phyloP scores from a whole-genome alignment of 2,797 vertebrate species.

The Anguilla marmorata region DNA sequence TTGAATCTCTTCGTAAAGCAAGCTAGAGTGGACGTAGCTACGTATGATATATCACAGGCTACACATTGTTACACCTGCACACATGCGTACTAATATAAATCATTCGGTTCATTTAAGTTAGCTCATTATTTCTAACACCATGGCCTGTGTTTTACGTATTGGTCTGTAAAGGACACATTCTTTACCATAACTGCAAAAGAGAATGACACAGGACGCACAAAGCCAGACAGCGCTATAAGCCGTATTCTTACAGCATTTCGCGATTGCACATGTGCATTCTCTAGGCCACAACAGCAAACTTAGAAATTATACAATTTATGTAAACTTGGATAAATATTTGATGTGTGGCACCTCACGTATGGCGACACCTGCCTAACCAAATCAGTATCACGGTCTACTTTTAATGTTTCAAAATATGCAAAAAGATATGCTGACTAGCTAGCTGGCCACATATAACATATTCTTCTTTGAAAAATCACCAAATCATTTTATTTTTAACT shows the following conservation, averaged over 20 bases:
- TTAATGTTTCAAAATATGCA: not conserved
- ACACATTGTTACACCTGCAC: not conserved
- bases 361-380: constrained; percentile 1
- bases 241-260: not conserved
- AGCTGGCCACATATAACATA: not conserved
- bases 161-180: too few relatives aligned
- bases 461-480: not conserved
- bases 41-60: constrained; percentile 24
- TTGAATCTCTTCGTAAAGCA: constrained; percentile 39
- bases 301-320: not conserved
- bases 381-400: not conserved
- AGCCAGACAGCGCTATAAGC: not conserved
- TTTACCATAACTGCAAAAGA: constrained; percentile 43
- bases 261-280: not conserved
- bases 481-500: not conserved
- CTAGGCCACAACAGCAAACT: not conserved
- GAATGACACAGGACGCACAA: constrained; percentile 13
- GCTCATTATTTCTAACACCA: too few relatives aligned
- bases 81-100: not conserved
- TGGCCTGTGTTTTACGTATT: too few relatives aligned
- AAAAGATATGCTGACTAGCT: not conserved
- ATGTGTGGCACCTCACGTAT: not conserved
- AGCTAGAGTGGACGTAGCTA: constrained; percentile 22
- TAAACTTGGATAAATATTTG: not conserved
- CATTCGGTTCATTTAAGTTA: not conserved